Conservation (phyloP, 2,113 vertebrate species). For the Campylorhamphus procurvoides region DNA sequence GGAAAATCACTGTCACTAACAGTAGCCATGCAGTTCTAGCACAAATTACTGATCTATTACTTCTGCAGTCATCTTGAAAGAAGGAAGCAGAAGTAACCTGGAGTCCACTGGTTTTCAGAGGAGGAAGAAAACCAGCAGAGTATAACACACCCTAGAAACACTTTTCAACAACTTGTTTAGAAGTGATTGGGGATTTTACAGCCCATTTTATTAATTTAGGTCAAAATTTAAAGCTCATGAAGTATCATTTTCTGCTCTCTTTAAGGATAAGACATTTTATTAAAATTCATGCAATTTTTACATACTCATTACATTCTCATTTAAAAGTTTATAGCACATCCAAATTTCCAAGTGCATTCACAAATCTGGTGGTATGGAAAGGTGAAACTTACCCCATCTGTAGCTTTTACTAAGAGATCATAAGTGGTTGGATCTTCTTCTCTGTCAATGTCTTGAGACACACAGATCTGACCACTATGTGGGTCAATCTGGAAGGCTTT, state of each 20-base stretch:
- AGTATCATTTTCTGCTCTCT: neutral
- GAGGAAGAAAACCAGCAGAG: neutral
- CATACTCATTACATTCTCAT: neutral
- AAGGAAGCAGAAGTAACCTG: neutral
- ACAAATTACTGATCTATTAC: neutral
- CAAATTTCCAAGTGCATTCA: neutral
- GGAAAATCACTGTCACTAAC: neutral
- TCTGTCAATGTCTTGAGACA: conserved; percentile 87
- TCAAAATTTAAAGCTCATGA: neutral
- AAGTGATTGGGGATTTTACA: neutral
- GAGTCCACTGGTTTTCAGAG: neutral
- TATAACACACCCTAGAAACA: neutral
- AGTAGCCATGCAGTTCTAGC: neutral
- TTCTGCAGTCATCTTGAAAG: neutral
- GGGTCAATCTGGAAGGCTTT: conserved; percentile 82
- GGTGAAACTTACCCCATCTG: conserved; percentile 83
- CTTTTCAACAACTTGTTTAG: neutral
- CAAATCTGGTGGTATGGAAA: neutral
- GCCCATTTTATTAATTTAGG: neutral
- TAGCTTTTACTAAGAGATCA: conserved; percentile 88
- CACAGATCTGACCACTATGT: conserved; percentile 82
- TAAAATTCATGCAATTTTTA: neutral
- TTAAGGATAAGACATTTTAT: neutral
- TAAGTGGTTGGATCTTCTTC: conserved; percentile 80
- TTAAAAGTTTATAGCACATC: neutral